Evolutionary conservation across 2,113 vertebrate species (phyloP).

Genomic region (Macquaria ambigua): DNA sequence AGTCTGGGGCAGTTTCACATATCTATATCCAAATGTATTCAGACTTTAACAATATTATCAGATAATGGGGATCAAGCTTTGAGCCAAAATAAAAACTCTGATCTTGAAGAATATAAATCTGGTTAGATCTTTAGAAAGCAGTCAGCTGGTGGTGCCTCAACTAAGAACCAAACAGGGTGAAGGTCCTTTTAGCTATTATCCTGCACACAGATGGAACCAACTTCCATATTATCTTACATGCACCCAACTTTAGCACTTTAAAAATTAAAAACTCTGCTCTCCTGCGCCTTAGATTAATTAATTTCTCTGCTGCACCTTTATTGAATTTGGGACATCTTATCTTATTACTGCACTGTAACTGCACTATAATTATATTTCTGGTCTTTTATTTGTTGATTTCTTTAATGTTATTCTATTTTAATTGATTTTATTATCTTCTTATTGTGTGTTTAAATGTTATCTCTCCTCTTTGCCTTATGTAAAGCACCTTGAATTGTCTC

Average conservation of each 20-base stretch:
- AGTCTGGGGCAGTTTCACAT: background rate
- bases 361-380: background rate
- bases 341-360: background rate
- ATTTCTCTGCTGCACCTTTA: background rate
- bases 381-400: background rate
- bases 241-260: background rate
- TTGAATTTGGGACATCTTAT: background rate
- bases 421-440: no score
- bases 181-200: background rate
- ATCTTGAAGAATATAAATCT: background rate
- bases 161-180: no score
- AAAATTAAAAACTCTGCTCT: background rate
- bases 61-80: background rate
- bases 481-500: no score
- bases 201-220: background rate
- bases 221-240: background rate
- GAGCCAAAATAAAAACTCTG: background rate
- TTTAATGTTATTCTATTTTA: background rate
- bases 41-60: background rate
- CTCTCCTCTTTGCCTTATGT: background rate
- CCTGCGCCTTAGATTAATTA: background rate
- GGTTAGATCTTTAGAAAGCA: background rate
- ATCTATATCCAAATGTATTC: background rate
- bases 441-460: background rate
- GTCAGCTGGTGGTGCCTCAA: background rate